Evolutionary conservation across 2,888 invertebrate genomes (phyloP), one percentile per base, ranked within the genome.

Genomic region (Mesorhabditis belari): DNA sequence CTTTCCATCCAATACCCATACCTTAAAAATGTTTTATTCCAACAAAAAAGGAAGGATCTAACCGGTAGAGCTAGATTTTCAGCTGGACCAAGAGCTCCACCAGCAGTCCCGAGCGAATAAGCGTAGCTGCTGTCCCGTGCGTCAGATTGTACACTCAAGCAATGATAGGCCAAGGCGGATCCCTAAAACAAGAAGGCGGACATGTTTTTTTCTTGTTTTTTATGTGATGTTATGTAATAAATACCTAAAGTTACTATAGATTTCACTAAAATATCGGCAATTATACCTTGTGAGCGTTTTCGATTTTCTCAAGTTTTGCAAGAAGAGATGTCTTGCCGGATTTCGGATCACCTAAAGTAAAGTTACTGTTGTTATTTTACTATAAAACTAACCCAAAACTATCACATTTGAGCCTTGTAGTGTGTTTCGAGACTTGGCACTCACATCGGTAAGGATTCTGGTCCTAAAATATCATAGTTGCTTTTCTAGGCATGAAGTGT

Each of bases 101-200:
- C 73, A 3, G 72, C 75, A 5, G 73, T 73, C 50, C 74, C 76
- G 35, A 80, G 65, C 62, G 76, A 76, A 62, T 79, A 79, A 5
- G 76, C 75, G 56, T 80, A 77, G 54, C 76, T 73, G 35, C 69
- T 69, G 49, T 78, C 77, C 12, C 72, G 64, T 21, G 69, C 64
- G 58, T 79, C 76, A 25, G 74, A 74, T 56, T 78, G 74, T 9
- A 78, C 70, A 29, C 70, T 69, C 35, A 79, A 63, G 6, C 71
- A 74, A 27, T 73, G 75, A 64, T 78, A 79, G 35, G 78, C 79
- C 3, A 79, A 66, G 27, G 76, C 75, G n/a, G 77, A 75, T 23
- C 61, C 60, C 19, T 55, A 44, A 23, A 35, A 35, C 44, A n/a
- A 35, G n/a, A 35, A n/a, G n/a, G n/a, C n/a, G n/a, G n/a, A n/a